Conservation (phyloP, 2,888 invertebrate species). For the Diplazon laetatorius region DNA sequence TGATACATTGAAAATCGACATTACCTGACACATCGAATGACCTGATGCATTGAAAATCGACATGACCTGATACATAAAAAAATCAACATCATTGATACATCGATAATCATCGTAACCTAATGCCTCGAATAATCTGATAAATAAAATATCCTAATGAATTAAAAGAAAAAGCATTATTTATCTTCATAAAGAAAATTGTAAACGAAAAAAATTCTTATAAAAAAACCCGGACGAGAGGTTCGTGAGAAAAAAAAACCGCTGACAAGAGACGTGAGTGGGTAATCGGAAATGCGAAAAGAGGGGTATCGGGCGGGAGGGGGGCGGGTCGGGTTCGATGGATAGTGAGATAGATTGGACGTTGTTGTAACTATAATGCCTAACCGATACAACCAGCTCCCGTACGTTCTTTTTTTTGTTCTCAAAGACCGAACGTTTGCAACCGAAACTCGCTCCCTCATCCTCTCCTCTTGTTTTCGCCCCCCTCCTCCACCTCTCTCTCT, state of each 20-base stretch:
- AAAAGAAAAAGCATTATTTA: too few relatives aligned
- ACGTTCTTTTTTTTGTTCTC: constrained; percentile 56
- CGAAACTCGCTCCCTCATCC: constrained; percentile 39
- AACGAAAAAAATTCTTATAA: too few relatives aligned
- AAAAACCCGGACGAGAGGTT: too few relatives aligned
- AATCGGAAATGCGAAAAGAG: constrained; percentile 30
- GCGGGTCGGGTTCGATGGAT: constrained; percentile 57
- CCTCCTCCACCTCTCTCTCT: constrained; percentile 53
- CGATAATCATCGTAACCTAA: too few relatives aligned
- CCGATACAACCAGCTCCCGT: constrained; percentile 77
- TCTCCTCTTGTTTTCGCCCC: constrained; percentile 48
- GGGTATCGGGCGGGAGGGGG: too few relatives aligned
- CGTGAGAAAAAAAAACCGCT: not conserved
- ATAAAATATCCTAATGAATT: constrained; percentile 68
- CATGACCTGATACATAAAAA: constrained; percentile 31
- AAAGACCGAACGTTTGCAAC: constrained; percentile 31
- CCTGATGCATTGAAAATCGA: constrained; percentile 70
- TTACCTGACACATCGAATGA: constrained; percentile 28
- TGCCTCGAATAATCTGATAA: too few relatives aligned
- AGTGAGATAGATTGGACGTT: constrained; percentile 60
- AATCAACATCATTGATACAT: too few relatives aligned
- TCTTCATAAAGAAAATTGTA: too few relatives aligned
- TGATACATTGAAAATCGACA: constrained; percentile 69
- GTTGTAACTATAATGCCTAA: constrained; percentile 75
- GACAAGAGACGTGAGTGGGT: not conserved